A percentile compares a stretch with the other conserved stretches of the same genome.
These are phyloP conservation scores for Alligator sinensis DNA, from an alignment of 2,113 vertebrate genomes.

Conservation along the genomic window DNA sequence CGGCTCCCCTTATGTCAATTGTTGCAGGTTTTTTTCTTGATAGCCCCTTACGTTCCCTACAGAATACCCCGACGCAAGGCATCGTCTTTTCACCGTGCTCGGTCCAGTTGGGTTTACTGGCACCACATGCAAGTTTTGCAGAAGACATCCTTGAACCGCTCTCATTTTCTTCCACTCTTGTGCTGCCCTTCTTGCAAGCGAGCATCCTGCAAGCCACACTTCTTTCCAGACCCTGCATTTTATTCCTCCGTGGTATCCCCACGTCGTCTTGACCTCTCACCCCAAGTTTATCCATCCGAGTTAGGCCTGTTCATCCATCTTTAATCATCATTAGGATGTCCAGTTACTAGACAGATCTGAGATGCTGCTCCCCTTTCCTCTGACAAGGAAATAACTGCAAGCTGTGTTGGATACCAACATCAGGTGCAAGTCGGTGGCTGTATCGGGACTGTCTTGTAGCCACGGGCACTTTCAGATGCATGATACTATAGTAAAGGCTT, in stretches of 20 bases:
- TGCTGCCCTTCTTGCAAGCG: background rate
- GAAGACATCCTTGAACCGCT: fast-evolving
- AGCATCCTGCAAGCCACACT: no score
- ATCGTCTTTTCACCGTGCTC: background rate
- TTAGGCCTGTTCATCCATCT: background rate
- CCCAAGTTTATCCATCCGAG: background rate
- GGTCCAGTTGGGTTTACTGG: background rate
- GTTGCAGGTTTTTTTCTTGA: background rate
- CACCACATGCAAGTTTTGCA: background rate
- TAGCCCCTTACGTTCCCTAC: background rate
- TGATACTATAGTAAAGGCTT: background rate
- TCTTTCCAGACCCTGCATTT: background rate
- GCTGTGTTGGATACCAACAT: background rate
- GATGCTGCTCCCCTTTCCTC: background rate
- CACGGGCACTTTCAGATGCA: background rate
- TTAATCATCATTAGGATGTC: background rate
- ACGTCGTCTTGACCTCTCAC: background rate
- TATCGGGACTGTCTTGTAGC: background rate
- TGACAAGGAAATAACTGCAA: background rate
- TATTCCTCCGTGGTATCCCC: background rate
- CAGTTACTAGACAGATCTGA: background rate
- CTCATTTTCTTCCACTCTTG: background rate
- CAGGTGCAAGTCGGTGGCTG: background rate
- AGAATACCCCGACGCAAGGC: background rate
- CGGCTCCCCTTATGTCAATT: background rate